Conservation (phyloP, 2,888 invertebrate genomes). For the Tribolium freemani region DNA sequence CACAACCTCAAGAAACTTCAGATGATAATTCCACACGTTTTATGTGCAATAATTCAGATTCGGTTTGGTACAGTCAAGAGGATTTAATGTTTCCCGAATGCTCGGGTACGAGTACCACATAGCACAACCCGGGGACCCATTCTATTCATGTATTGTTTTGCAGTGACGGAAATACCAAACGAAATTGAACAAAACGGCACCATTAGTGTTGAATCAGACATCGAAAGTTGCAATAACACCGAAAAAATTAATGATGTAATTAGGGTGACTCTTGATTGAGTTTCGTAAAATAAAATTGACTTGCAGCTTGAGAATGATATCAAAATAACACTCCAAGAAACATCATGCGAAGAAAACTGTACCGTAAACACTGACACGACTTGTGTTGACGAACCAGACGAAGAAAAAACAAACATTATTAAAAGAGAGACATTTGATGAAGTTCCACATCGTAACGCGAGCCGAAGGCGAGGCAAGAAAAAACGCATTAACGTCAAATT, state of each 20-base stretch:
- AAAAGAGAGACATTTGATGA: conserved; percentile 55
- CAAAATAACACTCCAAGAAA: conserved; percentile 44
- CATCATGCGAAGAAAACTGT: conserved; percentile 44
- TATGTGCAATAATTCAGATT: conserved; percentile 63
- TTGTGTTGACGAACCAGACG: conserved; percentile 45
- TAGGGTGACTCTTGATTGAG: background rate
- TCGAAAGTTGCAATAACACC: conserved; percentile 67
- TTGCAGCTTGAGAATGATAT: conserved; percentile 56
- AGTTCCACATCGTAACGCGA: conserved; percentile 49
- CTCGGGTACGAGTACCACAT: conserved; percentile 64
- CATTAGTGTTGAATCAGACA: conserved; percentile 52
- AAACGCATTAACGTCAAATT: conserved; percentile 58
- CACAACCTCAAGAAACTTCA: conserved; percentile 43
- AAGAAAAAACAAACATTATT: conserved; percentile 59
- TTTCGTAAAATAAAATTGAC: background rate
- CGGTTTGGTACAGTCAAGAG: conserved; percentile 64
- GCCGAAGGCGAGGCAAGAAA: conserved; percentile 47
- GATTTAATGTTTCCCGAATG: conserved; percentile 72
- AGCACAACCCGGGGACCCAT: background rate
- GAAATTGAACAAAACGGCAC: conserved; percentile 69
- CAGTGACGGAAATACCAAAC: conserved; percentile 69
- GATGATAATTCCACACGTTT: conserved; percentile 53
- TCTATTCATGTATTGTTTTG: conserved; percentile 40
- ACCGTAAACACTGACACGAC: conserved; percentile 42
- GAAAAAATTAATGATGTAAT: conserved; percentile 65